Conservation (phyloP, 2,797 vertebrate species). For the Masticophis lateralis region DNA sequence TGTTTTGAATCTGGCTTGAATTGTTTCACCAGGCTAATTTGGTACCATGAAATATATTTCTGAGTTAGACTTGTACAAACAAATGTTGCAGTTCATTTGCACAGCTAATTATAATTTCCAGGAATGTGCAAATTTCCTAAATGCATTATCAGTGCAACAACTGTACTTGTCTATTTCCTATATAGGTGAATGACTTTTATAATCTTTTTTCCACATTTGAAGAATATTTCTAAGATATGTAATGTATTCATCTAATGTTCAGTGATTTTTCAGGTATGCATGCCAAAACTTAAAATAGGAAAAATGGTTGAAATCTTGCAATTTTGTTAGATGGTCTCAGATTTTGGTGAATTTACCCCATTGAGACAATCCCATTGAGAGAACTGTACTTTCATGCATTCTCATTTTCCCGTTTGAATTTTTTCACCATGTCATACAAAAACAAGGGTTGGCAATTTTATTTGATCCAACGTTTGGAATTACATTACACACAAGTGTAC, state of each 20-base stretch:
- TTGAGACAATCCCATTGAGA: neutral
- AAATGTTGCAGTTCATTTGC: neutral
- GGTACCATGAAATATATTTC: neutral
- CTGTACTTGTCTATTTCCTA: neutral
- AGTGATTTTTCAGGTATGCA: neutral
- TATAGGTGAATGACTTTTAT: neutral
- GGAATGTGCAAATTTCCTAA: too few relatives aligned
- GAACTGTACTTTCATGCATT: neutral
- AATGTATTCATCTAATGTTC: neutral
- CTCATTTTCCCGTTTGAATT: neutral
- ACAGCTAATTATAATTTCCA: too few relatives aligned
- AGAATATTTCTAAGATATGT: neutral
- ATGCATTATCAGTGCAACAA: neutral
- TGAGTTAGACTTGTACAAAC: neutral
- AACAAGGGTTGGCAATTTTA: neutral
- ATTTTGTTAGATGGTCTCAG: neutral
- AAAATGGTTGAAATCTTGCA: neutral
- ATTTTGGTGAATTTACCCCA: neutral
- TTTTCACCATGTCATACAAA: neutral
- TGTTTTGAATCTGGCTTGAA: neutral
- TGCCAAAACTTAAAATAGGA: neutral
- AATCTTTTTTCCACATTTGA: neutral
- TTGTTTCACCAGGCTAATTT: neutral
- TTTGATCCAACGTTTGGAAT: neutral
- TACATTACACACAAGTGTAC: neutral